Evolutionary conservation across 2,888 invertebrate genomes (phyloP).

Genomic region (Mantis religiosa): DNA sequence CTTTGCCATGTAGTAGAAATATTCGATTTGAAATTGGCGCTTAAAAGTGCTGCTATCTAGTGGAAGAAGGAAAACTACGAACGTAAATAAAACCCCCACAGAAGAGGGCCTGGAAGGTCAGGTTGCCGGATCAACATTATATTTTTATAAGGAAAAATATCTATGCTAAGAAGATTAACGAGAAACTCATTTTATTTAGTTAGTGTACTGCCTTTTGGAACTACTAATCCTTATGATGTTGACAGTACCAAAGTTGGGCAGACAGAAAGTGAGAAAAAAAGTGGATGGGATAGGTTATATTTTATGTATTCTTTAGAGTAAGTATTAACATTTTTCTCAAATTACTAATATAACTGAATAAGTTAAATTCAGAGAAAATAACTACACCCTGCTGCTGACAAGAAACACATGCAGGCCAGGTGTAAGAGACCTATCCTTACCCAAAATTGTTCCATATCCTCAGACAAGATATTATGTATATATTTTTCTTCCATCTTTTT

Average conservation of each 20-base stretch:
- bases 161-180: not conserved
- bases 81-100: not conserved
- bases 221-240: not conserved
- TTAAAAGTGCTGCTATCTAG: too few species aligned
- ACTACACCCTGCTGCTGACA: too few species aligned
- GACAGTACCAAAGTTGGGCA: not conserved
- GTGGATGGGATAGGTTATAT: not conserved
- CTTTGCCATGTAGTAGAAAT: too few species aligned
- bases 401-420: too few species aligned
- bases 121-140: not conserved
- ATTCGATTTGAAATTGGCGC: too few species aligned
- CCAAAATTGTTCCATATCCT: too few species aligned
- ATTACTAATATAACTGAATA: not conserved
- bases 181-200: not conserved
- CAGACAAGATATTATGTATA: too few species aligned
- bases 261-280: not conserved
- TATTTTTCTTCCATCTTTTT: too few species aligned
- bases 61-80: not conserved
- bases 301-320: conserved; percentile 9
- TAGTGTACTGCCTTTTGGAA: not conserved
- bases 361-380: too few species aligned
- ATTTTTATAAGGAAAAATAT: not conserved
- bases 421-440: too few species aligned
- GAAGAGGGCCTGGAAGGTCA: too few species aligned
- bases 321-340: not conserved